A percentile compares a stretch with the other conserved stretches of the same genome.
Evolutionary conservation across 2,797 vertebrate species (phyloP).

Genomic region (Spinibarbus caldwelli): DNA sequence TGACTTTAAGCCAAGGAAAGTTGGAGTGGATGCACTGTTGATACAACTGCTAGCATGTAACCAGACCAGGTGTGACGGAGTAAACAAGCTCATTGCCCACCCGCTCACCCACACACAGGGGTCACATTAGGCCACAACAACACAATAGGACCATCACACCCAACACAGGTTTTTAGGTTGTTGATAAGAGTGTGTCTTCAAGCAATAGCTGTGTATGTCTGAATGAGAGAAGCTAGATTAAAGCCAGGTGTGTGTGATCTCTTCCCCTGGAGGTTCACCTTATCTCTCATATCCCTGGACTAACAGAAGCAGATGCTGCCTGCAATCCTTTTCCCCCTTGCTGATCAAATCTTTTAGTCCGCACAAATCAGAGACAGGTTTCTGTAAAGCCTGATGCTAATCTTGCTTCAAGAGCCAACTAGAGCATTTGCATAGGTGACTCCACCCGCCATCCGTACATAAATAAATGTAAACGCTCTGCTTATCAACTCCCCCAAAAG

Average conservation of each 20-base stretch:
- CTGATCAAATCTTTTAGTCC: conserved; percentile 35
- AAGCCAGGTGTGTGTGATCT: conserved; percentile 34
- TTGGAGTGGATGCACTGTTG: conserved; percentile 23
- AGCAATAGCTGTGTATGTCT: conserved; percentile 31
- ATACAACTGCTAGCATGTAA: conserved; percentile 47
- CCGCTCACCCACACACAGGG: conserved; percentile 30
- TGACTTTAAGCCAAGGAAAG: conserved; percentile 26
- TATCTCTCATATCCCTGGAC: conserved; percentile 46
- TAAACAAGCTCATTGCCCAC: conserved; percentile 26
- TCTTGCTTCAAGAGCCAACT: conserved; percentile 12
- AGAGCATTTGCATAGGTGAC: conserved; percentile 37
- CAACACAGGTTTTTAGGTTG: conserved; percentile 38
- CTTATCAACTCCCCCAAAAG: conserved; percentile 26
- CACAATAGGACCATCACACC: conserved; percentile 54
- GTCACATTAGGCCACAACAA: conserved; percentile 54
- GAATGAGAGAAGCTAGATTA: conserved; percentile 40
- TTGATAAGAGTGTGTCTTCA: conserved; percentile 57
- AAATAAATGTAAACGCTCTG: neutral
- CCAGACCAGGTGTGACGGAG: conserved; percentile 45
- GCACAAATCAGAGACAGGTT: conserved; percentile 30
- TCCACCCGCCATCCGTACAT: conserved; percentile 1
- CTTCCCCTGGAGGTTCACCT: conserved; percentile 28
- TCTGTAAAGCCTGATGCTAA: conserved; percentile 13
- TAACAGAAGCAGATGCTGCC: conserved; percentile 51
- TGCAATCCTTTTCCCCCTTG: conserved; percentile 1